Conservation (phyloP, 2,113 vertebrate species). For the Neolamprologus brichardi region DNA sequence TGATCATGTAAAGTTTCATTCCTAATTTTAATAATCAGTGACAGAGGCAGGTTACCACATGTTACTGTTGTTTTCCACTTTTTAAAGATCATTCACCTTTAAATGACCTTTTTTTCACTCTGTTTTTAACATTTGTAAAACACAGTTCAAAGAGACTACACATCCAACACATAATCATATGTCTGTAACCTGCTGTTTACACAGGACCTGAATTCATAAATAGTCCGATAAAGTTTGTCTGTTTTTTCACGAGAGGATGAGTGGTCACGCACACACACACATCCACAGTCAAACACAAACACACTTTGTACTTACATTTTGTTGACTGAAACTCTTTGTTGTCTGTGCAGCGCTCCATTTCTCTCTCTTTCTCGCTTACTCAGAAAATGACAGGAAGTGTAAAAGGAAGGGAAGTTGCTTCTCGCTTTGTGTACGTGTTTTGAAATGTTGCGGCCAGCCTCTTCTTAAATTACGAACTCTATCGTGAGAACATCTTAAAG, state of each 20-base stretch:
- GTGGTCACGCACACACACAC: not conserved
- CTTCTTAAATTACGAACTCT: not conserved
- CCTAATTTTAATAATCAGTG: not conserved
- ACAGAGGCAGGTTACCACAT: not conserved
- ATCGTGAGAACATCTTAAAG: not conserved
- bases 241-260: not conserved
- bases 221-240: too few relatives aligned
- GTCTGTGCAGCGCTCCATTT: not conserved
- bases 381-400: slow-evolving; percentile 62
- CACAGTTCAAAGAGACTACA: not conserved
- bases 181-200: not conserved
- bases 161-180: not conserved
- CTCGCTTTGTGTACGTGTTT: not conserved
- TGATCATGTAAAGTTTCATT: not conserved
- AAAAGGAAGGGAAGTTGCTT: slow-evolving; percentile 48
- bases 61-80: not conserved
- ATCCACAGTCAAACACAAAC: not conserved
- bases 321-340: not conserved
- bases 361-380: slow-evolving; percentile 11
- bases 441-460: not conserved
- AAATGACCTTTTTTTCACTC: not conserved
- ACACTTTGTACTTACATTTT: slow-evolving; percentile 27
- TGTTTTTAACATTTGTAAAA: not conserved
- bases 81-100: not conserved
- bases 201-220: not conserved